These are phyloP conservation scores for Enteromius argenteus DNA, from an alignment of 2,797 vertebrate species.

Conservation along the genomic window DNA sequence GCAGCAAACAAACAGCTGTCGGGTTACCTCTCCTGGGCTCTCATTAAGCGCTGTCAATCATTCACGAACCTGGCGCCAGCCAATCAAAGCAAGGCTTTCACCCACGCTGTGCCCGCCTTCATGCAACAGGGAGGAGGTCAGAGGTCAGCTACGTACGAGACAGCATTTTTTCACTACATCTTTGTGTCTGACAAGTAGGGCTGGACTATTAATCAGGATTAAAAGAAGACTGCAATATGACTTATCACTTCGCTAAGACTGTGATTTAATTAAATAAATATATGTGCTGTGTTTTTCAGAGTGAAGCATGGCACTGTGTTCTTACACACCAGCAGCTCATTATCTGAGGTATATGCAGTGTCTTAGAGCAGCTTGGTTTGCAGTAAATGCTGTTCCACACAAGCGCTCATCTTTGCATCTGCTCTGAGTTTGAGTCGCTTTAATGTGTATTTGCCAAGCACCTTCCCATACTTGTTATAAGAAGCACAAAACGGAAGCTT, in stretches of 20 bases:
- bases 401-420: not conserved
- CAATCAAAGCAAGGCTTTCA: conserved; percentile 77
- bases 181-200: not conserved
- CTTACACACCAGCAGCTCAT: conserved; percentile 10
- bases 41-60: conserved; percentile 82
- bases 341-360: not conserved
- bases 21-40: conserved; percentile 81
- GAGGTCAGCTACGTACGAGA: conserved; percentile 49
- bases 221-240: not conserved
- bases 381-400: conserved; percentile 1
- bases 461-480: not conserved
- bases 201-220: not conserved
- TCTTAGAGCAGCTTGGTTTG: not conserved
- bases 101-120: conserved; percentile 65
- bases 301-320: conserved; percentile 3
- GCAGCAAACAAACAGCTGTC: conserved; percentile 82
- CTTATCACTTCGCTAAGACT: not conserved
- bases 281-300: not conserved
- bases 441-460: conserved; percentile 2
- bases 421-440: not conserved
- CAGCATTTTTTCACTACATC: not conserved
- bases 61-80: conserved; percentile 69
- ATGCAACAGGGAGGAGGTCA: conserved; percentile 48
- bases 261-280: not conserved
- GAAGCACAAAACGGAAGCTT: not conserved